Evolutionary conservation across 2,888 invertebrate species (phyloP), one percentile per base, ranked within the genome.

Genomic region (Cylloceria caligata): DNA sequence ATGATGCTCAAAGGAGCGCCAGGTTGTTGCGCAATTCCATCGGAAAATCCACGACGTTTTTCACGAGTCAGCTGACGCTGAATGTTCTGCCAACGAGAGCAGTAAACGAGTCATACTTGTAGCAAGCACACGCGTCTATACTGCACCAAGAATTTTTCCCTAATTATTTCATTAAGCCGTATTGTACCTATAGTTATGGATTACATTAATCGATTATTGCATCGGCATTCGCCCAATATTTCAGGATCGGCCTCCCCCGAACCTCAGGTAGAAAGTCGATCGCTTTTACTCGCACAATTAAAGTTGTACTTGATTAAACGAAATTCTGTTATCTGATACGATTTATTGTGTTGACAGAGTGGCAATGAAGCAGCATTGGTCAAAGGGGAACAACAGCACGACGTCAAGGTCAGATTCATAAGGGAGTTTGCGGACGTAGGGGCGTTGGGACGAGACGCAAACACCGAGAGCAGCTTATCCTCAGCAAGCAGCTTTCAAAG

Each of bases 401-500:
- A 91, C 83, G 87, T 91, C 73, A 91, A 91, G 80, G 91, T 91
- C 49, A 88, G 86, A 52, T 91, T 91, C 75, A 85, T 88, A 64
- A 89, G 91, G 42, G 91, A 91, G 78, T 91, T 91, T 64, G 89
- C 86, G 42, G 91, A 91, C 71, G 90, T 69, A 19, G 57, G 34
- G 19, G 60, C 76, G 42, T 27, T 49, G 21, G 34, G 16, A 36
- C 49, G 62, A 3, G 74, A 69, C 3, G 64, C 21, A 49, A 55
- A 39, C 36, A 47, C 68, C 69, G 83, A 81, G 39, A 79, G 57
- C 45, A 88, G 88, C 75, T 72, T 91, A 11, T 91, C 91, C 0
- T 90, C 91, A 57, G 89, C 90, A 11, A 90, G 92, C 82, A 91
- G 91, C 65, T 89, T 90, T 76, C 91, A 89, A 47, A 92, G 92